Percentiles rank a stretch among this genome's conserved stretches.
These are phyloP conservation scores for Suillia variegata DNA, from an alignment of 2,888 invertebrate species.

Conservation along the genomic window DNA sequence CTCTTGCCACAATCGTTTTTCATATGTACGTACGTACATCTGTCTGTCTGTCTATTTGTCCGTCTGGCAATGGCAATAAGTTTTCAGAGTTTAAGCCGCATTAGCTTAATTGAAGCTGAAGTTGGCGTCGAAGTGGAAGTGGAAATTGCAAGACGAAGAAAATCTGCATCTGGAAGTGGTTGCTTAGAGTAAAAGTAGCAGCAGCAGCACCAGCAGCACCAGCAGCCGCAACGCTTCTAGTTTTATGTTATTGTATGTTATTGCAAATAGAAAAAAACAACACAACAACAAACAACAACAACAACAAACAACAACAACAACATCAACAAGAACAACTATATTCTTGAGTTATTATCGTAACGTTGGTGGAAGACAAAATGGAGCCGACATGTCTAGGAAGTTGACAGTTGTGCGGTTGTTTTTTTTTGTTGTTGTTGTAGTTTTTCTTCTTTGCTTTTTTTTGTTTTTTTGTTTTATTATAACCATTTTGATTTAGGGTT, in stretches of 20 bases:
- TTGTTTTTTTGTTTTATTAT: too few relatives aligned
- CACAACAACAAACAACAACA: too few relatives aligned
- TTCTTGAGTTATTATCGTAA: constrained; percentile 18
- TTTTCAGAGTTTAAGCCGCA: constrained; percentile 19
- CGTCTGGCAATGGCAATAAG: constrained; percentile 13
- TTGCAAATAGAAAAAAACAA: too few relatives aligned
- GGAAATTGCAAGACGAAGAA: too few relatives aligned
- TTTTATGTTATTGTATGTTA: neutral
- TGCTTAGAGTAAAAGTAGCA: constrained; percentile 40
- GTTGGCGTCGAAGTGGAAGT: constrained; percentile 3
- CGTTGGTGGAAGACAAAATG: constrained; percentile 19
- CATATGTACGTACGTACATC: neutral
- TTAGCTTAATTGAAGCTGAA: constrained; percentile 26
- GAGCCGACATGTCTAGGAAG: constrained; percentile 22
- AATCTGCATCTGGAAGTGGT: constrained; percentile 30
- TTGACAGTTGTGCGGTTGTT: constrained; percentile 12
- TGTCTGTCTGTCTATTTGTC: neutral
- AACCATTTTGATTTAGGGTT: too few relatives aligned
- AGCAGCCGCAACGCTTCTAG: too few relatives aligned
- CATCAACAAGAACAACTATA: too few relatives aligned
- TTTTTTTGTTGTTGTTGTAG: too few relatives aligned
- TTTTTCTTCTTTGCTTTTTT: too few relatives aligned
- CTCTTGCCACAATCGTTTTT: too few relatives aligned
- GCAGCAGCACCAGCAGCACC: too few relatives aligned
- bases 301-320: too few relatives aligned